phyloP scores from a whole-genome alignment of 35 echinoderm and acorn worm species.

The Eucidaris tribuloides region DNA sequence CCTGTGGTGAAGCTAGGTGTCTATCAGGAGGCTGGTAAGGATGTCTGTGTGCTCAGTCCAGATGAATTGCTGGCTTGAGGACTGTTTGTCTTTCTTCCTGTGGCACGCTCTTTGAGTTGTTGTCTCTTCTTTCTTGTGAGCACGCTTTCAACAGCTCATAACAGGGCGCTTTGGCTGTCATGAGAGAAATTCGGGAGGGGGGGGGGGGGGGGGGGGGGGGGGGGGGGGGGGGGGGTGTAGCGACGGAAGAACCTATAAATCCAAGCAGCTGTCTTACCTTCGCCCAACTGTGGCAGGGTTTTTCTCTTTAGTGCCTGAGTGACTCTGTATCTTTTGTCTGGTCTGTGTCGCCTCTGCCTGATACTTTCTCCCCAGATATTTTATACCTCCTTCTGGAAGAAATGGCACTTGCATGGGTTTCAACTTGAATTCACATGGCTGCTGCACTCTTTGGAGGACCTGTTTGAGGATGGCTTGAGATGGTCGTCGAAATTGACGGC shows the following conservation, averaged over 20 bases:
- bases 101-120: not conserved
- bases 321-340: not conserved
- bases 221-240: not conserved
- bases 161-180: not conserved
- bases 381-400: not conserved
- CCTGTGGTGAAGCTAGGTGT: not conserved
- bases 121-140: not conserved
- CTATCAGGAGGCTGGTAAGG: not conserved
- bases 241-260: not conserved
- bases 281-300: not conserved
- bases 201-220: not conserved
- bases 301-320: not conserved
- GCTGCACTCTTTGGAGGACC: conserved; percentile 12
- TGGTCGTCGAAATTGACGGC: conserved; percentile 50
- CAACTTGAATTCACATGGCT: conserved; percentile 43
- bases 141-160: not conserved
- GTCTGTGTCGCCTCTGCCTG: not conserved
- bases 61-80: not conserved
- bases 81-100: not conserved
- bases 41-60: not conserved
- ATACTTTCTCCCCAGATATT: not conserved
- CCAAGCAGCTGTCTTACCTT: not conserved
- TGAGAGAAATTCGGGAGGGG: too few species aligned
- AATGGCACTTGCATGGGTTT: not conserved
- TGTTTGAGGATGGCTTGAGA: not conserved